A percentile compares a stretch with the other conserved stretches of the same genome.
phyloP scores from a whole-genome alignment of 1,140 invertebrate species.

The Pissodes strobi region DNA sequence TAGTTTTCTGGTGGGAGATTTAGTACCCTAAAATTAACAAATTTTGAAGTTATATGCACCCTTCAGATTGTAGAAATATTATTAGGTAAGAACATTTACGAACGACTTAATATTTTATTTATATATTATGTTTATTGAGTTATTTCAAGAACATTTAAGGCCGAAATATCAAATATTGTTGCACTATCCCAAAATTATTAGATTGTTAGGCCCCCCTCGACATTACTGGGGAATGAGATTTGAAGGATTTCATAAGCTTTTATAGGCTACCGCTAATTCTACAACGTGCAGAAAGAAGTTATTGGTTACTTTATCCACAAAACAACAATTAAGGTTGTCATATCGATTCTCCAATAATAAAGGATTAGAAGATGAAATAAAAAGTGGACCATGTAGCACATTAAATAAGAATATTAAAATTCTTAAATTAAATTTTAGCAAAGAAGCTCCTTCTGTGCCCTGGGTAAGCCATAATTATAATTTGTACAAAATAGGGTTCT shows the following conservation, averaged over 20 bases:
- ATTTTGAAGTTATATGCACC: conserved; percentile 41
- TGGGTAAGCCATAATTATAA: conserved; percentile 13
- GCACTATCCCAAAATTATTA: conserved; percentile 42
- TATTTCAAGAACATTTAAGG: conserved; percentile 37
- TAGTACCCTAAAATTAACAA: conserved; percentile 39
- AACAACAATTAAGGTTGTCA: conserved; percentile 20
- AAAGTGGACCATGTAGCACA: neutral
- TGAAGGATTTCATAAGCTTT: conserved; percentile 21
- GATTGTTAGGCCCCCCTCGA: conserved; percentile 41
- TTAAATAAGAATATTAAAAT: conserved; percentile 4
- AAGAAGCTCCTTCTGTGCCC: conserved; percentile 1
- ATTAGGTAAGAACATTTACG: conserved; percentile 1
- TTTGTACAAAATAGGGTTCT: conserved; percentile 7
- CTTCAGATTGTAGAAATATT: conserved; percentile 31
- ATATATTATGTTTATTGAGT: conserved; percentile 15
- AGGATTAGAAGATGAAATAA: conserved; percentile 10
- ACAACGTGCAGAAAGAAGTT: conserved; percentile 25
- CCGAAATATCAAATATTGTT: conserved; percentile 46
- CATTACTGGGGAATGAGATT: conserved; percentile 21
- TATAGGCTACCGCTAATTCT: conserved; percentile 12
- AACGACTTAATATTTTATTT: conserved; percentile 15
- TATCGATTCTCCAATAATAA: conserved; percentile 8
- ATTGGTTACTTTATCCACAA: conserved; percentile 11
- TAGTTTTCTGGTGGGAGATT: conserved; percentile 42
- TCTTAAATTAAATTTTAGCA: conserved; percentile 12